Evolutionary conservation across 1,140 invertebrate species (phyloP).

Genomic region (Conopomorpha cramerella): DNA sequence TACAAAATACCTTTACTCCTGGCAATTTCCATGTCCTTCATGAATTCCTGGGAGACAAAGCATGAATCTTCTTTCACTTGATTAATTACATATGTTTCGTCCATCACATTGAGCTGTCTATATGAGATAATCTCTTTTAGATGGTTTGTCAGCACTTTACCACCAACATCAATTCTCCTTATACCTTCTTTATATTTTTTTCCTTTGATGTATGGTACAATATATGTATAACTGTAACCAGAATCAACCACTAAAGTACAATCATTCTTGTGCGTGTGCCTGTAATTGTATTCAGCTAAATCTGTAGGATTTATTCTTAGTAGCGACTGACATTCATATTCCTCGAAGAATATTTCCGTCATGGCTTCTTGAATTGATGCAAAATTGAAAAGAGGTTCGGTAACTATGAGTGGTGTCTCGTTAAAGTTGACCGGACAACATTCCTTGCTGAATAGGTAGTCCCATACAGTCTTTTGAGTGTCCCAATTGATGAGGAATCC

Average conservation of each 20-base stretch:
- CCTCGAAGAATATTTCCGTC: conserved; percentile 96
- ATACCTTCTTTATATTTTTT: conserved; percentile 79
- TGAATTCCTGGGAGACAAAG: conserved; percentile 89
- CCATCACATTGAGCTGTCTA: conserved; percentile 96
- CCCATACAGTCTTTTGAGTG: conserved; percentile 94
- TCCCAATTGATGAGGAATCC: conserved; percentile 96
- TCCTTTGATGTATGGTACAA: conserved; percentile 93
- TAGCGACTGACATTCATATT: conserved; percentile 89
- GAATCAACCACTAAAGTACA: conserved; percentile 89
- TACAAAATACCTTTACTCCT: conserved; percentile 59
- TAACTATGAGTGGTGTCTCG: conserved; percentile 84
- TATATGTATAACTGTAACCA: conserved; percentile 95
- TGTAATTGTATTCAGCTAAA: conserved; percentile 70
- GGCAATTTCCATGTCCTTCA: conserved; percentile 80
- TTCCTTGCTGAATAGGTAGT: conserved; percentile 91
- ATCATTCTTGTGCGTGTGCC: conserved; percentile 60
- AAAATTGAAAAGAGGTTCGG: conserved; percentile 96
- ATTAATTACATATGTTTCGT: conserved; percentile 98
- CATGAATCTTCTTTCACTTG: conserved; percentile 98
- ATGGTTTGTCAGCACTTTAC: conserved; percentile 97
- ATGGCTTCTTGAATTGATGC: conserved; percentile 89
- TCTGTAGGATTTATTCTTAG: conserved; percentile 79
- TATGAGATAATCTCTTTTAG: conserved; percentile 98
- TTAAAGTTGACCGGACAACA: conserved; percentile 78
- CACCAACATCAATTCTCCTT: conserved; percentile 90